These are phyloP conservation scores for Megastigmus dorsalis DNA, from an alignment of 2,888 invertebrate genomes.

Conservation along the genomic window DNA sequence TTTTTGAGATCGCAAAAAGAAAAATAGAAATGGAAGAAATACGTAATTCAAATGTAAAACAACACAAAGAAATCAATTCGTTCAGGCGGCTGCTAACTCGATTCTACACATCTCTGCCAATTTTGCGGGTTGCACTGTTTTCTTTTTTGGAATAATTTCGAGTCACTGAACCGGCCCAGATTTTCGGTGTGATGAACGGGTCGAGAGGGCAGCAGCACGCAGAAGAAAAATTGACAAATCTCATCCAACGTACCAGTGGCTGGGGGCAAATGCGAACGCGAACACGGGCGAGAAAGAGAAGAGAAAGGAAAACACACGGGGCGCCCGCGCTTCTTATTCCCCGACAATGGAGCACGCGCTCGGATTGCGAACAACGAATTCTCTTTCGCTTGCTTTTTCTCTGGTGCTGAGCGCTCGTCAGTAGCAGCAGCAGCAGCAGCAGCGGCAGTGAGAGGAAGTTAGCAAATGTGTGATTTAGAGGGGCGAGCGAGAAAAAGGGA, in stretches of 20 bases:
- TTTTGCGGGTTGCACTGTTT: not conserved
- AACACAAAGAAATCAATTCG: too few species aligned
- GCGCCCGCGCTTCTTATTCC: not conserved
- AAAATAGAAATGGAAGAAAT: too few species aligned
- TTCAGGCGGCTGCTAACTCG: too few species aligned
- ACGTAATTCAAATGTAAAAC: too few species aligned
- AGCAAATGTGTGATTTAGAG: too few species aligned
- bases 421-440: too few species aligned
- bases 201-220: not conserved
- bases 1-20: too few species aligned
- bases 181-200: constrained; percentile 12
- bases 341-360: constrained; percentile 26
- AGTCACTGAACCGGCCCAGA: not conserved
- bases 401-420: too few species aligned
- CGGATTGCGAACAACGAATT: too few species aligned
- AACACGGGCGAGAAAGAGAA: not conserved
- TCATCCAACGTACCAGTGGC: not conserved
- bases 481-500: not conserved
- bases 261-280: not conserved
- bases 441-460: too few species aligned
- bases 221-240: constrained; percentile 14
- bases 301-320: not conserved
- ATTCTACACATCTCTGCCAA: not conserved
- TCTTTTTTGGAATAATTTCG: not conserved
- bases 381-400: too few species aligned